These are phyloP conservation scores for Tetraodon nigroviridis DNA, from an alignment of 2,113 vertebrate species.

Conservation along the genomic window DNA sequence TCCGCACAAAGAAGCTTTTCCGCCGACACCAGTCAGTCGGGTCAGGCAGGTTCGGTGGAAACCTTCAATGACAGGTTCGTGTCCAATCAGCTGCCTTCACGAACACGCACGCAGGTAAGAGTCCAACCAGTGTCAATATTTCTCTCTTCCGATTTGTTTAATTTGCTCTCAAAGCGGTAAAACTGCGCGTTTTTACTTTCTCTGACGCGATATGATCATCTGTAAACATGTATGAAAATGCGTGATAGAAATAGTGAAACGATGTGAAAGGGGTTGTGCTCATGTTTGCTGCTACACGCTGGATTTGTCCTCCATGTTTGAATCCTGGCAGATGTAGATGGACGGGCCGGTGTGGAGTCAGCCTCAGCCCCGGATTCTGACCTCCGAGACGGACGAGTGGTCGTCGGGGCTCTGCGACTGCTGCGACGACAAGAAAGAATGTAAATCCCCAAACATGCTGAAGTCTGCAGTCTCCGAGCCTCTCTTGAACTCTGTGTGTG, in stretches of 20 bases:
- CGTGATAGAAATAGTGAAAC: no score
- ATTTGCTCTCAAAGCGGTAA: background rate
- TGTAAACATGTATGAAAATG: no score
- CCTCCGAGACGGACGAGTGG: conserved; percentile 8
- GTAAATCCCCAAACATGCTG: background rate
- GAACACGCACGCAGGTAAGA: conserved; percentile 2
- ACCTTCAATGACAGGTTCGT: background rate
- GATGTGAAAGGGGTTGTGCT: no score
- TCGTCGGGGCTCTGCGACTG: conserved; percentile 34
- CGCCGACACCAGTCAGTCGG: background rate
- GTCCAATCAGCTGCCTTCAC: background rate
- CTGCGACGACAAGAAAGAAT: conserved; percentile 12
- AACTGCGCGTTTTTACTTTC: no score
- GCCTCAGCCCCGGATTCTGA: background rate
- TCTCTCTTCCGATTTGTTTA: background rate
- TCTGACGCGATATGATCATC: no score
- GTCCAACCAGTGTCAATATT: background rate
- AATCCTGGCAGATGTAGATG: conserved; percentile 6
- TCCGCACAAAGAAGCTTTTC: background rate
- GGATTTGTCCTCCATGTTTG: background rate
- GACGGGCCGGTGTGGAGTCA: conserved; percentile 12
- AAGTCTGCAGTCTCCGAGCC: no score
- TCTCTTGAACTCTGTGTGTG: no score
- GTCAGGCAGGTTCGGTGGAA: background rate
- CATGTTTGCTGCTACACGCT: no score